Evolutionary conservation across 1,140 invertebrate genomes (phyloP), one percentile per base, ranked within the genome.

Genomic region (Apolygus lucorum): DNA sequence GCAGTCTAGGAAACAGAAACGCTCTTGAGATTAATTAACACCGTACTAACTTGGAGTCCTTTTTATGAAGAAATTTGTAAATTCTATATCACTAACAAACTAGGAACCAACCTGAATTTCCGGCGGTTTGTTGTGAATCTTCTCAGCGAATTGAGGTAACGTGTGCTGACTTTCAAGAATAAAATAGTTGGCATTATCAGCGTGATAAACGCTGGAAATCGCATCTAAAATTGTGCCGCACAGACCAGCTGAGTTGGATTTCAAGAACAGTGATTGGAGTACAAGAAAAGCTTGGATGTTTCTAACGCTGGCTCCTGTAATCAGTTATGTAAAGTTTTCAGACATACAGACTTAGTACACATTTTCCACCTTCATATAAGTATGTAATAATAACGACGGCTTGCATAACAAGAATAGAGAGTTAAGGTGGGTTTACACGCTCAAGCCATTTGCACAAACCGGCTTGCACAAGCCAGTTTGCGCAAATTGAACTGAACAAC

Each of bases 181-280:
- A 78, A 99, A 99, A 80, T 99, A 99, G 81, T 99, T 99, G 21
- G 95, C 93, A 78, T 94, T 92, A 79, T 99, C 97, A 24, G 96
- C 93, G 79, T 97, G 93, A 79, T 98, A 99, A 14, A 99, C 91
- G 73, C 91, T 93, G 14, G 90, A 95, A 77, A 99, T 96, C 1
- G 94, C 93, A 77, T 99, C 96, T 64, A 99, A 81, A 72, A 98
- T 93, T 0, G 91, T 90, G 75, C 88, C 90, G 77, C 92, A 95
- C 22, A 98, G 80, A 22, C 90, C 85, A 27, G 88, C 82, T 1
- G 93, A 94, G 74, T 85, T 88, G 0, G 93, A 92, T 78, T 94
- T 95, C 13, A 95, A 81, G 77, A 98, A 98, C 63, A 96, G 92
- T 62, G 89, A 92, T 81, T 97, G 93, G 54, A 98, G 81, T 54